phyloP scores from a whole-genome alignment of 2,113 vertebrate species.

The Anguilla japonica region DNA sequence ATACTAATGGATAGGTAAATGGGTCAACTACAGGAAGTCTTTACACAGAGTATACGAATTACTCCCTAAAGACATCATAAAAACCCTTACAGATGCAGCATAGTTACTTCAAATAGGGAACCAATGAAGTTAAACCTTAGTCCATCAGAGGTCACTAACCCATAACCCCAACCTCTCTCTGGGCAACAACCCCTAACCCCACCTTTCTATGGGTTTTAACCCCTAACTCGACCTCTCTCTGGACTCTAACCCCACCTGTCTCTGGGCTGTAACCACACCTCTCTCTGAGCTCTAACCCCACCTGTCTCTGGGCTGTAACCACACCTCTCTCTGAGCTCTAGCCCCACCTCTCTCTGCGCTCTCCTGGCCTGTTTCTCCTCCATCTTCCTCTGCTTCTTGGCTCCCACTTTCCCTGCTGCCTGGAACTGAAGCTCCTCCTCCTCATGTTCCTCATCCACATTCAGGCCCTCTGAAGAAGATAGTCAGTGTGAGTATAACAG shows the following conservation, averaged over 20 bases:
- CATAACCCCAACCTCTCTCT: no score
- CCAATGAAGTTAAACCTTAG: no score
- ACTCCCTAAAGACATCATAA: no score
- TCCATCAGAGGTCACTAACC: no score
- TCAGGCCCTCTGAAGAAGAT: constrained; percentile 52
- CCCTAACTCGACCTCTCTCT: no score
- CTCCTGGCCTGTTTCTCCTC: constrained; percentile 95
- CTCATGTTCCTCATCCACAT: constrained; percentile 54
- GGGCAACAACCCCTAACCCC: no score
- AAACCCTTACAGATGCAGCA: no score
- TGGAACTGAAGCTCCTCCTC: constrained; percentile 70
- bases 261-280: not conserved
- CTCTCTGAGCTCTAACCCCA: not conserved
- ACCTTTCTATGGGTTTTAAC: no score
- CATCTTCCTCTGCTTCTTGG: constrained; percentile 92
- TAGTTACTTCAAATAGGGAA: no score
- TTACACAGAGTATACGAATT: no score
- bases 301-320: constrained; percentile 31
- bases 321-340: not conserved
- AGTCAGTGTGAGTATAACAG: not conserved
- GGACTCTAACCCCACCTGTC: not conserved
- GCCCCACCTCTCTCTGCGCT: constrained; percentile 86
- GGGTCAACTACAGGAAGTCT: no score
- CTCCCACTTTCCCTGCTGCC: constrained; percentile 80
- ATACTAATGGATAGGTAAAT: no score